Evolutionary conservation across 1,140 invertebrate species (phyloP).

Genomic region (Drosophila tropicalis): DNA sequence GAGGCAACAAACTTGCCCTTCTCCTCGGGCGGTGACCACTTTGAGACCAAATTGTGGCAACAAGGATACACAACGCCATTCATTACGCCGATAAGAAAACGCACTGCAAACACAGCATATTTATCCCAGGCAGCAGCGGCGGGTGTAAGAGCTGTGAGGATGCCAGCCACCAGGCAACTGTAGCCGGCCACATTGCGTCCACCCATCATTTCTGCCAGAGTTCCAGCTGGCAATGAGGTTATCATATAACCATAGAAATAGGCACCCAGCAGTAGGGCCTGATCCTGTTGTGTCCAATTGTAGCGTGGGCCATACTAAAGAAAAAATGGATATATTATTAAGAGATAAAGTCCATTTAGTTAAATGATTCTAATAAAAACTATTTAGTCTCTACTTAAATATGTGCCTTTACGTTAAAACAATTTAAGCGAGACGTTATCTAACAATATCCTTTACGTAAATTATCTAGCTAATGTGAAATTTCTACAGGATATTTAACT

Average conservation of each 20-base stretch:
- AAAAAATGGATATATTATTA: neutral
- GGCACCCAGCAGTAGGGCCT: slow-evolving; percentile 87
- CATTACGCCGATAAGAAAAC: slow-evolving; percentile 88
- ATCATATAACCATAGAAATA: slow-evolving; percentile 88
- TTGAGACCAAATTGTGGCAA: slow-evolving; percentile 88
- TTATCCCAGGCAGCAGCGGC: slow-evolving; percentile 86
- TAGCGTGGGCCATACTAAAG: slow-evolving; percentile 85
- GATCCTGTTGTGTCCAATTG: slow-evolving; percentile 85
- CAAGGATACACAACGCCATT: slow-evolving; percentile 89
- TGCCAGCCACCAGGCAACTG: slow-evolving; percentile 85
- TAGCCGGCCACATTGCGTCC: slow-evolving; percentile 87
- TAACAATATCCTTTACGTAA: too few species aligned
- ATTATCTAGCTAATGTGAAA: too few species aligned
- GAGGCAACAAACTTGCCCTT: slow-evolving; percentile 90
- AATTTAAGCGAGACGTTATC: too few species aligned
- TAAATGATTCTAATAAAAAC: too few species aligned
- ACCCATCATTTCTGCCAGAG: slow-evolving; percentile 89
- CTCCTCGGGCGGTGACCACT: slow-evolving; percentile 90
- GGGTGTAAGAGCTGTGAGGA: slow-evolving; percentile 89
- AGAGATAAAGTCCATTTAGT: neutral
- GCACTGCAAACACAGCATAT: slow-evolving; percentile 85
- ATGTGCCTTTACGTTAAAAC: too few species aligned
- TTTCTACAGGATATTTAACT: too few species aligned
- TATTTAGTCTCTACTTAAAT: too few species aligned
- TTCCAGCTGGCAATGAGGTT: slow-evolving; percentile 87